A percentile compares a stretch with the other conserved stretches of the same genome.
phyloP scores from a whole-genome alignment of 2,888 invertebrate genomes.

The Mycogona germanica region DNA sequence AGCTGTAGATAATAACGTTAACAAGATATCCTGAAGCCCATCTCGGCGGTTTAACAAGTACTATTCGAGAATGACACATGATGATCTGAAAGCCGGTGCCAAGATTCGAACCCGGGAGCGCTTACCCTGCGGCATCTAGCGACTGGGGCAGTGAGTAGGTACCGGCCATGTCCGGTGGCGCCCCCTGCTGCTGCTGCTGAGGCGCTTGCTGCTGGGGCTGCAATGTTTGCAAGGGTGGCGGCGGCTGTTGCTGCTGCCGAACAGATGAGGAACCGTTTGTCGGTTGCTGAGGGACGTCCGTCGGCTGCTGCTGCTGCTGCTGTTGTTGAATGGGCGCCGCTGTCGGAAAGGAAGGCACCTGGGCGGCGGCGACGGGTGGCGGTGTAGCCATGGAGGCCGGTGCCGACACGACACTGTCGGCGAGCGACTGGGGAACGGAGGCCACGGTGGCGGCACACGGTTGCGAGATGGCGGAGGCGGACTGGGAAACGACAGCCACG shows the following conservation, averaged over 20 bases:
- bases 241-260: background rate
- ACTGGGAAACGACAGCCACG: conserved; percentile 28
- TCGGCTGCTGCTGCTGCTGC: conserved; percentile 20
- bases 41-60: too few species aligned
- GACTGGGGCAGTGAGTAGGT: background rate
- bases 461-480: background rate
- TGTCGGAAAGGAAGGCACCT: conserved; percentile 2
- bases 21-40: background rate
- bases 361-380: conserved; percentile 6
- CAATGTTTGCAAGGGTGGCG: conserved; percentile 13
- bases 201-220: conserved; percentile 17
- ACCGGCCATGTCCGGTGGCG: conserved; percentile 6
- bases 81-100: too few species aligned
- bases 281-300: conserved; percentile 15
- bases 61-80: too few species aligned
- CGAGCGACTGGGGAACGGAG: background rate
- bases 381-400: background rate
- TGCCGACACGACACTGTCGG: background rate
- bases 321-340: conserved; percentile 18
- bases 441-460: too few species aligned
- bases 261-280: background rate
- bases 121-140: conserved; percentile 7
- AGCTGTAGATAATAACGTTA: background rate
- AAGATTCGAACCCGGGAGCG: too few species aligned
- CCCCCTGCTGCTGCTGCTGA: conserved; percentile 14